phyloP scores from a whole-genome alignment of 92 coral and sea anemone species.

The Zoanthus gigantus region DNA sequence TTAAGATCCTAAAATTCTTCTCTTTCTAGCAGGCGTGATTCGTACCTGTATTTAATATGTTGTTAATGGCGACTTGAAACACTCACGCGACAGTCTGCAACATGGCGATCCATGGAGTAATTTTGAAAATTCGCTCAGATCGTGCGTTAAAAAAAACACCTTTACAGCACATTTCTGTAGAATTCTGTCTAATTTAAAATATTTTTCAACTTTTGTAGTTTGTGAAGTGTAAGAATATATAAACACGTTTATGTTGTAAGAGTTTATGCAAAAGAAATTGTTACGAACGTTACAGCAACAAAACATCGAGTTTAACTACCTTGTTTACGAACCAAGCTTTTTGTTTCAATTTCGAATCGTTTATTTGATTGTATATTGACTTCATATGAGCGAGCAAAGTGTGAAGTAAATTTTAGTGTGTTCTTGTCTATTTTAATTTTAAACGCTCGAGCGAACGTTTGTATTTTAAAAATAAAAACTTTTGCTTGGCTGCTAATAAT shows the following conservation, averaged over 20 bases:
- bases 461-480: neutral
- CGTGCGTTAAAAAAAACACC: neutral
- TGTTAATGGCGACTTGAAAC: conserved; percentile 53
- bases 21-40: conserved; percentile 33
- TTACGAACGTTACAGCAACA: neutral
- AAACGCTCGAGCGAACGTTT: neutral
- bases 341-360: conserved; percentile 1
- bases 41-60: conserved; percentile 29
- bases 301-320: neutral
- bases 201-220: neutral
- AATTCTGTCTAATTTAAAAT: neutral
- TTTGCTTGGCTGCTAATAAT: neutral
- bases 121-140: conserved; percentile 10
- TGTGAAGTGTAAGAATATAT: neutral
- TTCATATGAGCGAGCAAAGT: neutral
- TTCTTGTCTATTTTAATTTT: neutral
- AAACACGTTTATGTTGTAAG: neutral
- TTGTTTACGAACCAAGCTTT: neutral
- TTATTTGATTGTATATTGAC: neutral
- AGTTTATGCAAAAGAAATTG: neutral
- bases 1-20: neutral
- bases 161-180: neutral
- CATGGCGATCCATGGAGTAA: conserved; percentile 30
- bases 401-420: neutral
- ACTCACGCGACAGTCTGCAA: conserved; percentile 46